phyloP scores from a whole-genome alignment of 2,113 vertebrate species.

The Siniperca chuatsi region DNA sequence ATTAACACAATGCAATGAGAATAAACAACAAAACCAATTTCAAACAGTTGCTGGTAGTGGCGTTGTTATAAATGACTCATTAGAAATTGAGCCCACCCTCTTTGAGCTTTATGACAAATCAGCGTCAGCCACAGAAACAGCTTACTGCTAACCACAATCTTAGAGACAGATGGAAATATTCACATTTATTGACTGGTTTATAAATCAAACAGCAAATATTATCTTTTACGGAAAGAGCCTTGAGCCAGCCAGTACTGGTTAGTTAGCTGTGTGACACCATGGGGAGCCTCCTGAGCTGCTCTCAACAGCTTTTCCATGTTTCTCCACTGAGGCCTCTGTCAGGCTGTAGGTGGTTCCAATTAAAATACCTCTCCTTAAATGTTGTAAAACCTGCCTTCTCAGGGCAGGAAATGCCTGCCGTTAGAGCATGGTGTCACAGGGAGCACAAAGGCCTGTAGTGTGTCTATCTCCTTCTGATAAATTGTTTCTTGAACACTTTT shows the following conservation, averaged over 20 bases:
- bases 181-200: conserved; percentile 25
- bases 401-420: conserved; percentile 77
- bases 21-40: conserved; percentile 48
- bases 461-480: conserved; percentile 79
- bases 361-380: conserved; percentile 82
- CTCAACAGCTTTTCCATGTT: conserved; percentile 59
- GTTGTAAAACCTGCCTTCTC: conserved; percentile 76
- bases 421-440: conserved; percentile 69
- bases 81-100: conserved; percentile 29
- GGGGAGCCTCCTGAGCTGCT: conserved; percentile 52
- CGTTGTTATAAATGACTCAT: conserved; percentile 44
- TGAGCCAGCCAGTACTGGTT: conserved; percentile 11
- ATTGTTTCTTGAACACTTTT: conserved; percentile 72
- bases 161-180: conserved; percentile 31
- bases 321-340: conserved; percentile 55
- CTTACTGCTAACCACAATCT: neutral
- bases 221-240: conserved; percentile 31
- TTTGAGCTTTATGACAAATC: conserved; percentile 45
- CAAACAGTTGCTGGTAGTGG: conserved; percentile 33
- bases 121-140: conserved; percentile 3
- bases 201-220: conserved; percentile 56
- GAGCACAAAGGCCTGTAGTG: conserved; percentile 76
- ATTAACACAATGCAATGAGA: conserved; percentile 55
- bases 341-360: conserved; percentile 77
- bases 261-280: conserved; percentile 47